These are phyloP conservation scores for Choristoneura fumiferana DNA, from an alignment of 1,140 invertebrate genomes.

Conservation along the genomic window DNA sequence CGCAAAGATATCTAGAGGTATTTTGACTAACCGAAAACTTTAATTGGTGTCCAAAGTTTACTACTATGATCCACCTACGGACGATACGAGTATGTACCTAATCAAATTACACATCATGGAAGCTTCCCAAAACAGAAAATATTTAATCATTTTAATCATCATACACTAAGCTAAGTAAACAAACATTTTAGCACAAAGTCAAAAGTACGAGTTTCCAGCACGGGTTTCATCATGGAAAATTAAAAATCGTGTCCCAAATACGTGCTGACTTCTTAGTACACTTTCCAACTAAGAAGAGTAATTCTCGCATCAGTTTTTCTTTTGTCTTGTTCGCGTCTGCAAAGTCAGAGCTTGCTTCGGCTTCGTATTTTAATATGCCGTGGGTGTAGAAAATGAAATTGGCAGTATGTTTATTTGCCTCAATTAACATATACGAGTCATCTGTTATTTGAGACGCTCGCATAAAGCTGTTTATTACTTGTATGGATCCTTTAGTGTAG, in stretches of 20 bases:
- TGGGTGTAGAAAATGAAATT: background rate
- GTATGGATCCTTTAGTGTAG: background rate
- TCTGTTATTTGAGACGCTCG: background rate
- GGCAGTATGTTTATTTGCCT: background rate
- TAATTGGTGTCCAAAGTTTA: too few species aligned
- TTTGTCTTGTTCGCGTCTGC: conserved; percentile 4
- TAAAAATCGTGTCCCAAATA: background rate
- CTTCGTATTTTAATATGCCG: background rate
- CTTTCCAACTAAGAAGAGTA: background rate
- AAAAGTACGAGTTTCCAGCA: too few species aligned
- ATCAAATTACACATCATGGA: too few species aligned
- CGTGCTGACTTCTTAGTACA: background rate
- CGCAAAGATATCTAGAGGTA: too few species aligned
- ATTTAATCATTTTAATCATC: too few species aligned
- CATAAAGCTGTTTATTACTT: background rate
- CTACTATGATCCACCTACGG: too few species aligned
- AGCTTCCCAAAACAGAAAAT: too few species aligned
- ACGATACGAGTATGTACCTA: too few species aligned
- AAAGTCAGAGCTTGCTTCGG: background rate
- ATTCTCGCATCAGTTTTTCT: conserved; percentile 10
- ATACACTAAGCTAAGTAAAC: too few species aligned
- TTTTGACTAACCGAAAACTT: too few species aligned
- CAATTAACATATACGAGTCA: conserved; percentile 7
- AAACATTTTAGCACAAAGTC: too few species aligned
- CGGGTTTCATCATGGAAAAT: background rate